Conservation (phyloP, 2,888 invertebrate species). For the Atrina japonica region DNA sequence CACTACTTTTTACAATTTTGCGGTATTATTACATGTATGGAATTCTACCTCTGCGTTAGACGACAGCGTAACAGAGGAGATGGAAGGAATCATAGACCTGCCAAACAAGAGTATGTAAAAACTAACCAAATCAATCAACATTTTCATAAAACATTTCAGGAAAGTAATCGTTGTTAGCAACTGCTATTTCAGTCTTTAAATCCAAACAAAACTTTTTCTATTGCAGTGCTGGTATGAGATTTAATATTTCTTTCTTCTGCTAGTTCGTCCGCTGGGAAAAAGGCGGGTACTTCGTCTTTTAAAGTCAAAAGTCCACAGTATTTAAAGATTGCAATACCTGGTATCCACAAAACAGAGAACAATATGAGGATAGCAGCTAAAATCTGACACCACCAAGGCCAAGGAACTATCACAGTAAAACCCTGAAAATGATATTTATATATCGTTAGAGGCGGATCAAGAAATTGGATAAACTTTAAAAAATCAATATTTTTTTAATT, state of each 20-base stretch:
- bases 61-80: too few species aligned
- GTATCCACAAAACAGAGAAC: constrained; percentile 68
- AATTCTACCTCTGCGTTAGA: too few species aligned
- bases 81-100: too few species aligned
- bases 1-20: too few species aligned
- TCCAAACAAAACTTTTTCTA: constrained; percentile 53
- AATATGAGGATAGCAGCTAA: constrained; percentile 65
- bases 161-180: too few species aligned
- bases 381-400: constrained; percentile 69
- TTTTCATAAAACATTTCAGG: too few species aligned
- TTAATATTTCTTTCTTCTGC: constrained; percentile 57
- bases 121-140: too few species aligned
- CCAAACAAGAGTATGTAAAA: too few species aligned
- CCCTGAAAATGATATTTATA: constrained; percentile 53
- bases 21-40: too few species aligned
- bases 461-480: too few species aligned
- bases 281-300: constrained; percentile 65
- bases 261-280: constrained; percentile 67
- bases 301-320: constrained; percentile 55
- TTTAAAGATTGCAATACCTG: constrained; percentile 62
- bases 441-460: too few species aligned
- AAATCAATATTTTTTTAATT: too few species aligned
- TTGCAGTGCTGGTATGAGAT: constrained; percentile 39
- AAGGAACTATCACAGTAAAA: constrained; percentile 49
- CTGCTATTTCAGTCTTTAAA: constrained; percentile 38